Evolutionary conservation across 2,797 vertebrate genomes (phyloP), one percentile per base, ranked within the genome.

Genomic region (Hydrophis major): DNA sequence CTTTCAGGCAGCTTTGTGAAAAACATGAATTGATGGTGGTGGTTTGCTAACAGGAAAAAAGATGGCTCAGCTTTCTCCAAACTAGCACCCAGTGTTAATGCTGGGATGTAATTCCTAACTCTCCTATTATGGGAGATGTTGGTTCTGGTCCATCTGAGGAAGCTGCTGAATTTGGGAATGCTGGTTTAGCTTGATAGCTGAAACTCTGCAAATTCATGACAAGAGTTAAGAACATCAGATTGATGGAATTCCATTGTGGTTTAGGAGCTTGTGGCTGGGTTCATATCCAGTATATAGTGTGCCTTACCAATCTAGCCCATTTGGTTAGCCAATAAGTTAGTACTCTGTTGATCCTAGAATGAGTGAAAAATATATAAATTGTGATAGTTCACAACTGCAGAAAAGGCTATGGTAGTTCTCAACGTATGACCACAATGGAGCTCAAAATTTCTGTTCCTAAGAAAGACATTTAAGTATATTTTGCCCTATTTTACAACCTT

Each of bases 11-110:
- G 96, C 94, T 97, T 93, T 0, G 20, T 12, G 18, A 95, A 97
- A 95, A 96, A 98, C 97, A 96, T 96, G 94, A 98, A 98, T 97
- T 95, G 96, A 90, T 1, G 55, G 91, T 97, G 97, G 97, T 97
- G 92, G 97, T 95, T 98, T 97, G 37, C 66, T n/a, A 56, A 47
- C 16, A 42, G 8, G 91, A 0, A 0, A 13, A 59, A 5, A 83
- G 37, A 37, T 83, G 20, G 37, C 37, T 83, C 37, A 25, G 37
- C 37, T 25, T 25, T 83, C 74, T 83, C 74, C 74, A 47, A 47
- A 18, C 11, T 89, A 37, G 13, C 4, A 83, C 74, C 37, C 10
- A 4, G 0, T 42, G 4, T 42, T 83, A 20, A 83, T 47, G 37
- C 37, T 25, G 37, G 74, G 4, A 2, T 83, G 20, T 47, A 5